Conservation (phyloP, 2,113 vertebrate species). For the Loxodonta africana region DNA sequence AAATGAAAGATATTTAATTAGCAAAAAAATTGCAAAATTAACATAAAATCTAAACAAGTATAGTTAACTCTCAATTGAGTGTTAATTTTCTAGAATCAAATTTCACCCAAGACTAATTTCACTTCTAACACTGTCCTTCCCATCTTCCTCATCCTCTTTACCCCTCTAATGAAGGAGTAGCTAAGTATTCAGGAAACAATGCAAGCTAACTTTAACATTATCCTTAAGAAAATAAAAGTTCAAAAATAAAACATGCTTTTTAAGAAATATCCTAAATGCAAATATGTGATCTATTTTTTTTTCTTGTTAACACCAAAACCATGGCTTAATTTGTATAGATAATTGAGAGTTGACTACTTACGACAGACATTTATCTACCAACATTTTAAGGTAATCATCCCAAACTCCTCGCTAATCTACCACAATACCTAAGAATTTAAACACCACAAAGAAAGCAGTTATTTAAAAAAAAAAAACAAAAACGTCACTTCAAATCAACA, state of each 20-base stretch:
- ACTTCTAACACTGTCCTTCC: conserved; percentile 35
- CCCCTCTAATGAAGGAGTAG: background rate
- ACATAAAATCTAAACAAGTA: conserved; percentile 63
- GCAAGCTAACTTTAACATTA: conserved; percentile 68
- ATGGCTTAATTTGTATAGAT: conserved; percentile 53
- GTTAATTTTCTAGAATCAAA: conserved; percentile 58
- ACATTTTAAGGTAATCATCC: conserved; percentile 60
- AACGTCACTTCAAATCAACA: conserved; percentile 77
- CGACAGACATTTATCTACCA: conserved; percentile 42
- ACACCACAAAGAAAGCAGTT: conserved; percentile 66
- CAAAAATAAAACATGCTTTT: conserved; percentile 64
- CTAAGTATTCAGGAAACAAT: conserved; percentile 61
- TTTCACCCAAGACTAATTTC: conserved; percentile 50
- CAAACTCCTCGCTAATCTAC: conserved; percentile 70
- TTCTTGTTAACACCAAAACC: conserved; percentile 50
- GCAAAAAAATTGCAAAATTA: conserved; percentile 44
- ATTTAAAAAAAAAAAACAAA: conserved; percentile 69
- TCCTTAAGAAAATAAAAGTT: conserved; percentile 52
- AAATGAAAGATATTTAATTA: conserved; percentile 30
- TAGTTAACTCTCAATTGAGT: conserved; percentile 75
- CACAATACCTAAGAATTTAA: conserved; percentile 74
- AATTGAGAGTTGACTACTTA: conserved; percentile 73
- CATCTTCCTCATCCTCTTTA: background rate
- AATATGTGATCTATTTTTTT: conserved; percentile 28
- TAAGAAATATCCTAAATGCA: conserved; percentile 54